Evolutionary conservation across 2,797 vertebrate genomes (phyloP), one percentile per base, ranked within the genome.

Genomic region (Argyrosomus regius): DNA sequence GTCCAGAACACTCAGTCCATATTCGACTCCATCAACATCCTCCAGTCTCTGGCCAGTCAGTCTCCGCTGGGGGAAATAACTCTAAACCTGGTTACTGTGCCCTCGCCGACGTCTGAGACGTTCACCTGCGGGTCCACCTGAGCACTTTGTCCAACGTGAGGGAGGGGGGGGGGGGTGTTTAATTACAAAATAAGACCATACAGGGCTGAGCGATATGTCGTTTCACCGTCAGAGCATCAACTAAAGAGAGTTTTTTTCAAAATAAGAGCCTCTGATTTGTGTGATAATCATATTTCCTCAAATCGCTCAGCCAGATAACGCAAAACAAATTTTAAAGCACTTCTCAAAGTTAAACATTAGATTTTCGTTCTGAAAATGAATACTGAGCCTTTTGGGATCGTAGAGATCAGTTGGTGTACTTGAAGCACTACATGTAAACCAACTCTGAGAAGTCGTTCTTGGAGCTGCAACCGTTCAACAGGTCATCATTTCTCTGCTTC

Each of bases 61-160:
- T 95, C 93, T n/a, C 93, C 93, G 0, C 84, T 89, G 35, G 93
- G 92, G 13, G 95, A 95, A 54, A 89, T 96, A 13, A 96, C 94
- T 0, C 91, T 96, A 46, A 94, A 91, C 86, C 87, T 96, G 72
- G 91, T 95, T 45, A 46, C 91, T 3, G 75, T 95, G 46, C 73
- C 86, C 0, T 20, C 53, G 2, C 39, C 52, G 2, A 18, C 59
- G 1, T 1, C 41, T 0, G 72, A 88, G 43, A 6, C 2, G 1
- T 0, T 6, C 52, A 1, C 6, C 73, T 78, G 76, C 0, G 69
- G 46, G 35, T 62, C 49, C 4, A 0, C 20, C 65, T 74, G 70
- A 84, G 76, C 72, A n/a, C 82, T 43, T 20, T 35, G n/a, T 3
- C 22, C 13, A 10, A 18, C 31, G 2, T 3, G 31, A 43, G 3